Evolutionary conservation across 53 echinoderm and acorn worm genomes (phyloP).

Genomic region (Astropecten irregularis): DNA sequence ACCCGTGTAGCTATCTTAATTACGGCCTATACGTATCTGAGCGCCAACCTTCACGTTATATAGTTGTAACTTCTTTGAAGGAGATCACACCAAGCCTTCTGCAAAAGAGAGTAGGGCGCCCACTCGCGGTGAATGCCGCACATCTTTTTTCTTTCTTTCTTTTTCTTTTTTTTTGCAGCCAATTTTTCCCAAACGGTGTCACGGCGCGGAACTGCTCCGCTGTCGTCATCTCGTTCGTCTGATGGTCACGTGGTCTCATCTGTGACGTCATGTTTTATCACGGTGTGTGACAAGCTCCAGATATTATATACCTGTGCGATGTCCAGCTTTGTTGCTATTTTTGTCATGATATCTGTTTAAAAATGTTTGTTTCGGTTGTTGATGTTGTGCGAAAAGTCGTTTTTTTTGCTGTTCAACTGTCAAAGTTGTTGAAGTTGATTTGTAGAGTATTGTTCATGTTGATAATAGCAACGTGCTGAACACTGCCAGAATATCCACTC

Average conservation of each 20-base stretch:
- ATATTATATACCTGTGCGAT: conserved; percentile 9
- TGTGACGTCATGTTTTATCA: conserved; percentile 52
- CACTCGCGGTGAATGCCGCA: conserved; percentile 39
- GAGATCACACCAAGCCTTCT: neutral
- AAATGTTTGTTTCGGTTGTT: no score
- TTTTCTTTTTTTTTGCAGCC: neutral
- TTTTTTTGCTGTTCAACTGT: neutral
- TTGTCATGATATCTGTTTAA: no score
- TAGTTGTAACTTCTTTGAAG: neutral
- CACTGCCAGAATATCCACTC: conserved; percentile 7
- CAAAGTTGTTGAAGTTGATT: no score
- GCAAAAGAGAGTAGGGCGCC: conserved; percentile 38
- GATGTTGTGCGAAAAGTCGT: neutral
- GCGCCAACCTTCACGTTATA: neutral
- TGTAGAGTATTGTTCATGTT: no score
- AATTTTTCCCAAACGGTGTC: conserved; percentile 39
- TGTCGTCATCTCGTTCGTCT: conserved; percentile 61
- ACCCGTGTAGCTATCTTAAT: neutral
- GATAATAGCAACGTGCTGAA: conserved; percentile 29
- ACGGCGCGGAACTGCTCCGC: conserved; percentile 25
- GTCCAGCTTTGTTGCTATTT: conserved; percentile 12
- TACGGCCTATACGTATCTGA: no score
- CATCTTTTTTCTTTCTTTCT: neutral
- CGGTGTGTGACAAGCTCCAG: conserved; percentile 48
- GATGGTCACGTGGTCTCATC: conserved; percentile 56